A percentile compares a stretch with the other conserved stretches of the same genome.
phyloP scores from a whole-genome alignment of 2,888 invertebrate species.

The Standfussiana lucernea region DNA sequence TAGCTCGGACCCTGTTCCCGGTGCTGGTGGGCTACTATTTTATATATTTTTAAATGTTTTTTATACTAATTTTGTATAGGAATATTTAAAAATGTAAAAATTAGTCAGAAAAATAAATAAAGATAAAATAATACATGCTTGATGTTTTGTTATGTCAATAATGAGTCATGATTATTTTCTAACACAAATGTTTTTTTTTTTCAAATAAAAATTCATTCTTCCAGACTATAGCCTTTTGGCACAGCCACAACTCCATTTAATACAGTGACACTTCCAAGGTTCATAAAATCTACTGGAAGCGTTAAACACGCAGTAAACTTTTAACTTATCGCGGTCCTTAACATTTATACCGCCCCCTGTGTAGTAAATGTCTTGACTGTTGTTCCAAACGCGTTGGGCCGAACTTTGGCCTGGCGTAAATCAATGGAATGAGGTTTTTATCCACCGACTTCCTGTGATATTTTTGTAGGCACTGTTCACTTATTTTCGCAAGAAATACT shows the following conservation, averaged over 20 bases:
- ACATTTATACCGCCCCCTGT: slow-evolving; percentile 21
- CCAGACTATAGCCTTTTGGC: background rate
- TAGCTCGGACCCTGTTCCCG: too few relatives aligned
- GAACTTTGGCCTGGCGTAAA: slow-evolving; percentile 6
- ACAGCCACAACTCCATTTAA: background rate
- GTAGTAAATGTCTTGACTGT: slow-evolving; percentile 32
- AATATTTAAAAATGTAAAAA: too few relatives aligned
- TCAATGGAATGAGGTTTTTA: slow-evolving; percentile 9
- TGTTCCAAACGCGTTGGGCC: slow-evolving; percentile 6
- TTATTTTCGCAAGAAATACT: background rate
- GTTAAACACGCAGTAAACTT: slow-evolving; percentile 53
- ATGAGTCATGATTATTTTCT: background rate
- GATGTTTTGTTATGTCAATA: background rate
- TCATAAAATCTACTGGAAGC: slow-evolving; percentile 46
- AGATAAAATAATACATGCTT: background rate
- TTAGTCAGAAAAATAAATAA: too few relatives aligned
- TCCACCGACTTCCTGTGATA: background rate
- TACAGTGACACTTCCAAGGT: slow-evolving; percentile 21
- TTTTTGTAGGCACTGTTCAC: background rate
- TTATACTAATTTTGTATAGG: too few relatives aligned
- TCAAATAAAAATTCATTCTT: background rate
- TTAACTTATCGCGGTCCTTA: slow-evolving; percentile 46
- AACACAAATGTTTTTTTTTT: background rate
- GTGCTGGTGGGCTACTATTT: too few relatives aligned
- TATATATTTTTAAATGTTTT: too few relatives aligned